phyloP scores from a whole-genome alignment of 2,113 vertebrate species.

The Chiloscyllium plagiosum region DNA sequence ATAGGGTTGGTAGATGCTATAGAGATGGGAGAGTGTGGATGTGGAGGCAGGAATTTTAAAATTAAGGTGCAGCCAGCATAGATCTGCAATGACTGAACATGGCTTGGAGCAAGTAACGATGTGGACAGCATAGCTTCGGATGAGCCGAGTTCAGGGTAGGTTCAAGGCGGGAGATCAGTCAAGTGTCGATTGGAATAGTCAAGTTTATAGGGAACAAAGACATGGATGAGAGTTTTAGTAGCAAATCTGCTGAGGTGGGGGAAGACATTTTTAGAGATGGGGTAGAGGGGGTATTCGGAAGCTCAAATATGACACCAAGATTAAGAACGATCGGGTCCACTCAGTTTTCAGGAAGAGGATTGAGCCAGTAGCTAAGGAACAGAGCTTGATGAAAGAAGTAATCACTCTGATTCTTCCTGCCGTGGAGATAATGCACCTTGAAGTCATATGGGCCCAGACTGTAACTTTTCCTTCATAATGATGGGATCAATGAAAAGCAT shows the following conservation, averaged over 20 bases:
- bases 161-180: not conserved
- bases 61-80: not conserved
- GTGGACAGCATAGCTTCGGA: not conserved
- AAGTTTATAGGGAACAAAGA: not conserved
- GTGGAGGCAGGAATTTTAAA: not conserved
- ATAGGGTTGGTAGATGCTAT: not conserved
- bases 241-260: not conserved
- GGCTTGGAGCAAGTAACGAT: not conserved
- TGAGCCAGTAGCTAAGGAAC: not conserved
- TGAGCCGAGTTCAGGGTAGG: not conserved
- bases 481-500: not conserved
- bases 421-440: not conserved
- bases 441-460: not conserved
- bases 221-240: not conserved
- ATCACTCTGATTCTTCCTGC: not conserved
- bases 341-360: not conserved
- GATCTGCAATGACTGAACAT: not conserved
- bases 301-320: not conserved
- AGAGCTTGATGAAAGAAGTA: not conserved
- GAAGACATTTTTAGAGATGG: not conserved
- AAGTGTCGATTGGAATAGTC: not conserved
- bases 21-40: not conserved
- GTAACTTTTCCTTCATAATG: not conserved
- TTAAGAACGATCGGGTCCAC: not conserved
- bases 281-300: not conserved